A percentile compares a stretch with the other conserved stretches of the same genome.
phyloP scores from a whole-genome alignment of 2,113 vertebrate species.

The Tretioscincus oriximinensis region DNA sequence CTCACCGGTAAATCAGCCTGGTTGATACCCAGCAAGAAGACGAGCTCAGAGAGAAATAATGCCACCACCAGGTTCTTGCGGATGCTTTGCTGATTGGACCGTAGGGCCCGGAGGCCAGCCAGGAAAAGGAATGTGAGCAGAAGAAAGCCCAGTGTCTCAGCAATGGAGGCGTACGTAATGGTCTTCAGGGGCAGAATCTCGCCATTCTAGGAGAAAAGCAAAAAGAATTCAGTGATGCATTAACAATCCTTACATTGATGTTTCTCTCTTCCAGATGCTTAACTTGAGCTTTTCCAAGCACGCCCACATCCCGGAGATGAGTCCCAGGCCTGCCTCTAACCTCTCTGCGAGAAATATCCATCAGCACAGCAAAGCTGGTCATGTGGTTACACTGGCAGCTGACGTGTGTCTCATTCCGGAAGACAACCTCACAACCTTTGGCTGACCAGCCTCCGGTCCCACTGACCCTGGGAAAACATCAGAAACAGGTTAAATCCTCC shows the following conservation, averaged over 20 bases:
- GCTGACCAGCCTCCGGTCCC: slow-evolving; percentile 87
- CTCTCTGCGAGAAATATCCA: slow-evolving; percentile 92
- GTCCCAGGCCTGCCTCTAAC: slow-evolving; percentile 50
- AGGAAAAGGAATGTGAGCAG: slow-evolving; percentile 84
- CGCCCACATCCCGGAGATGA: neutral
- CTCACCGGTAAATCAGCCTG: slow-evolving; percentile 87
- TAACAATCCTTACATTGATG: neutral
- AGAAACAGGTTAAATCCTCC: neutral
- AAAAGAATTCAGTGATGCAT: neutral
- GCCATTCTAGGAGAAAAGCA: slow-evolving; percentile 77
- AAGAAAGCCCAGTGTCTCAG: slow-evolving; percentile 84
- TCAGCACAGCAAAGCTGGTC: slow-evolving; percentile 93
- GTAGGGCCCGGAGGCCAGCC: slow-evolving; percentile 75
- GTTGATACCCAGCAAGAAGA: slow-evolving; percentile 94
- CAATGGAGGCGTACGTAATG: slow-evolving; percentile 84
- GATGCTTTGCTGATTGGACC: slow-evolving; percentile 88
- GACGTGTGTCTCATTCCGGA: slow-evolving; percentile 90
- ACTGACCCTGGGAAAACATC: slow-evolving; percentile 48
- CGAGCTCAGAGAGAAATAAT: slow-evolving; percentile 85
- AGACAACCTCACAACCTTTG: slow-evolving; percentile 89
- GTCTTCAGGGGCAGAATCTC: slow-evolving; percentile 89
- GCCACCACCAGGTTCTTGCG: slow-evolving; percentile 80
- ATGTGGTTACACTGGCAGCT: slow-evolving; percentile 95
- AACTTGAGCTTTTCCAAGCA: neutral
- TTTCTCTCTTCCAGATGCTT: neutral